Conservation (phyloP, 35 echinoderm and acorn worm species). For the Ophioderma brevispina region DNA sequence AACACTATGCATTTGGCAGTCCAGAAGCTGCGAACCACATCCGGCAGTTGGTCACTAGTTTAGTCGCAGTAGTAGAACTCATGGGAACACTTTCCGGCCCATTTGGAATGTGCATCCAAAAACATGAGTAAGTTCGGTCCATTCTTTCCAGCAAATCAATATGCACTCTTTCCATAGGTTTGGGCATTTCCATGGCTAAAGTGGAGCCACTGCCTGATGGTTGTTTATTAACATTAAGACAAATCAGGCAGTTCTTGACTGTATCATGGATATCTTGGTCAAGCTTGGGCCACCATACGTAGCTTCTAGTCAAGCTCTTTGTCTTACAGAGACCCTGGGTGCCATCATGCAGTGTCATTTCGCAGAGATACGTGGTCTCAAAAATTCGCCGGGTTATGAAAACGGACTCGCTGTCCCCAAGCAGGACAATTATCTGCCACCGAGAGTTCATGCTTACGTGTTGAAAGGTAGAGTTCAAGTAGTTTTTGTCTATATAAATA, state of each 20-base stretch:
- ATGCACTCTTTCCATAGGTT: conserved; percentile 40
- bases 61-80: neutral
- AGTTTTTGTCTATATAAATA: neutral
- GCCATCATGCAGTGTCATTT: conserved; percentile 47
- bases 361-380: conserved; percentile 11
- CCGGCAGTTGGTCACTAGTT: neutral
- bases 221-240: conserved; percentile 42
- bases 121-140: conserved; percentile 32
- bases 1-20: conserved; percentile 41
- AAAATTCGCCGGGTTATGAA: conserved; percentile 39
- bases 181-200: conserved; percentile 39
- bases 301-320: conserved; percentile 27
- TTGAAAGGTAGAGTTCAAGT: neutral
- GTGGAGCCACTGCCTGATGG: neutral
- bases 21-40: conserved; percentile 45
- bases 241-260: conserved; percentile 16
- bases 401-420: conserved; percentile 53
- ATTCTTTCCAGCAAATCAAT: conserved; percentile 22
- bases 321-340: conserved; percentile 37
- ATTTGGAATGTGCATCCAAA: neutral
- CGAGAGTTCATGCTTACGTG: neutral
- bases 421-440: conserved; percentile 21
- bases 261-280: conserved; percentile 34
- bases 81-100: neutral
- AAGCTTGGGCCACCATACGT: conserved; percentile 47